Base-by-base conservation (phyloP, 2,888 invertebrate species). In the Melanostoma scalare region DNA sequence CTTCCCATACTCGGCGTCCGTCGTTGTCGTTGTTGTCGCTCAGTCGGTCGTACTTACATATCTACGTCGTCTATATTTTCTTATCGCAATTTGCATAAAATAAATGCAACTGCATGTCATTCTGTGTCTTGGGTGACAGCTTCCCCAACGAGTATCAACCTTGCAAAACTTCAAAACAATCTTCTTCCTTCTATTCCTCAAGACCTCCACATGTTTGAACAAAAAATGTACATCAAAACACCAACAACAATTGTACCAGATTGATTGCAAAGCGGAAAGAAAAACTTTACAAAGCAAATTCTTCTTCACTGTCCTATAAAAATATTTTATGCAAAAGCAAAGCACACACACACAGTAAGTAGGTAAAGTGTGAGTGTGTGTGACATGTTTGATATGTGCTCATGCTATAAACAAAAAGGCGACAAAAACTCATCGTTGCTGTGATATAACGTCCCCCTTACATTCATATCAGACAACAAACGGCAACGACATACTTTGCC, bases 21-120 rank as follows among this genome's bases (percentile, higher is more conserved):
- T 20, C 20, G 20, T 20, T 20, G 20, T 20, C 20, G 20, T 20
- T 1, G 20, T 20, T 20, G 20, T 20, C 1, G 20, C 20, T 20
- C 20, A 20, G 20, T 20, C 20, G 20, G 20, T 20, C 20, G 20
- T 20, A 20, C 20, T 20, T 20, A 20, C 1, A 20, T 20, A 20
- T 20, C 20, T 20, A 20, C 20, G 52, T 46, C 48, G 30, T 36
- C 48, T 38, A 50, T 38, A 63, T 9, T 48, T 50, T 63, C 67
- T 56, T 76, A 67, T 72, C 77, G 60, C 67, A 76, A 63, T 81
- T 76, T 81, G 71, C 72, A 76, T 77, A 76, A 63, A 63, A 63
- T 5, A 63, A 63, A 81, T 72, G 48, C 72, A 68, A 52, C 61
- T 76, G 55, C 77, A 68, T 77, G 60, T 61, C 81, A 71, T 52